Evolutionary conservation across 2,888 invertebrate genomes (phyloP).

Genomic region (Mermis nigrescens): DNA sequence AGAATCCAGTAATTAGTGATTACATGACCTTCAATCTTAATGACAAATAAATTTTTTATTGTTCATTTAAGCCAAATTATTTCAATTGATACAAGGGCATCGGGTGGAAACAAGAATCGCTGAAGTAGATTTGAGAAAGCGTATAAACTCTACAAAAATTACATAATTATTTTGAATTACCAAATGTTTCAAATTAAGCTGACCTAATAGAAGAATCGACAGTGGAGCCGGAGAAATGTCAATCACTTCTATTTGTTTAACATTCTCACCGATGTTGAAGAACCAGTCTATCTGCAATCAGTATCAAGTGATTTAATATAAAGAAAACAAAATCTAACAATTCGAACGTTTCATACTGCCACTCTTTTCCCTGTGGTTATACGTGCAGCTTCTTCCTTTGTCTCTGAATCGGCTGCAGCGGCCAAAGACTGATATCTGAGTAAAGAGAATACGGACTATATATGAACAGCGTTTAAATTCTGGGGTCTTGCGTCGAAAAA

Average conservation of each 20-base stretch:
- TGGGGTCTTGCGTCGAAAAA: no score
- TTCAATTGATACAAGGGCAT: no score
- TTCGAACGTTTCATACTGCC: slow-evolving; percentile 31
- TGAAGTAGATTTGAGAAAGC: no score
- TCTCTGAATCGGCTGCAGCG: slow-evolving; percentile 47
- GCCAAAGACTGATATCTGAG: slow-evolving; percentile 56
- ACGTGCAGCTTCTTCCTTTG: slow-evolving; percentile 32
- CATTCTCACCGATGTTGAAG: slow-evolving; percentile 59
- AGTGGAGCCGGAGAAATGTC: slow-evolving; percentile 45
- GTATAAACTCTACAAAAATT: no score
- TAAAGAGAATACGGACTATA: slow-evolving; percentile 13
- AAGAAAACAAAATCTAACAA: background rate
- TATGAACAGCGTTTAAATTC: no score
- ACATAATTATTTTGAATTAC: no score
- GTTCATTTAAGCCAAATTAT: no score
- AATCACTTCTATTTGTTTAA: slow-evolving; percentile 46
- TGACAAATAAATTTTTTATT: no score
- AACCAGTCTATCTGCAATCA: slow-evolving; percentile 49
- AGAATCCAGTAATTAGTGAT: no score
- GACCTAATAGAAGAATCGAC: slow-evolving; percentile 55
- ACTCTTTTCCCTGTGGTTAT: slow-evolving; percentile 43
- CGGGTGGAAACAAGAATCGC: no score
- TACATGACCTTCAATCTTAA: no score
- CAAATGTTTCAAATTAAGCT: no score
- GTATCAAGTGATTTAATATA: slow-evolving; percentile 1